These are phyloP conservation scores for Crocallis elinguaria DNA, from an alignment of 2,888 invertebrate species.

Conservation along the genomic window DNA sequence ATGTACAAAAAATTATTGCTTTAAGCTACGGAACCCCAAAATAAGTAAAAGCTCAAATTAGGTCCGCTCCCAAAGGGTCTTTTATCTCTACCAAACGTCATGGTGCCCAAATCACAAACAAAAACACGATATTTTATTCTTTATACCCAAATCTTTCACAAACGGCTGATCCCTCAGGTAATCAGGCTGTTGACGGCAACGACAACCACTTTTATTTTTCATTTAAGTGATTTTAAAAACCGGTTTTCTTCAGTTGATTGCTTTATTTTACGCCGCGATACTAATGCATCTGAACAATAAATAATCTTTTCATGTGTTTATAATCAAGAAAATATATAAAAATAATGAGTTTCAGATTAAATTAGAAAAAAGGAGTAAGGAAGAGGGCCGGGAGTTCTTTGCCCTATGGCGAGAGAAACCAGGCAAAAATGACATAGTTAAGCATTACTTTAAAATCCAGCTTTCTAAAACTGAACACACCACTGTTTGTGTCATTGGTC, in stretches of 20 bases:
- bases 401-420: too few species aligned
- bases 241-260: not conserved
- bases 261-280: not conserved
- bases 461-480: too few species aligned
- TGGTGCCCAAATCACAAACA: slow-evolving; percentile 7
- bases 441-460: too few species aligned
- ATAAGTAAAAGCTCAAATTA: slow-evolving; percentile 11
- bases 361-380: too few species aligned
- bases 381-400: too few species aligned
- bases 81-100: slow-evolving; percentile 7
- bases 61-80: slow-evolving; percentile 1
- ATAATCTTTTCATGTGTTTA: too few species aligned
- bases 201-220: not conserved
- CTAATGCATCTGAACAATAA: slow-evolving; percentile 1
- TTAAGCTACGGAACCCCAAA: too few species aligned
- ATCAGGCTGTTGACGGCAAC: slow-evolving; percentile 4
- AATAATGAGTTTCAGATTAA: too few species aligned
- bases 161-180: slow-evolving; percentile 10
- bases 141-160: slow-evolving; percentile 13
- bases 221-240: slow-evolving; percentile 4
- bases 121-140: slow-evolving; percentile 15
- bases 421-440: too few species aligned
- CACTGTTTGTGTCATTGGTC: too few species aligned
- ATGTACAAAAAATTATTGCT: too few species aligned
- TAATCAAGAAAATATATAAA: too few species aligned